These are phyloP conservation scores for Watsonalla binaria DNA, from an alignment of 2,888 invertebrate genomes.

Conservation along the genomic window DNA sequence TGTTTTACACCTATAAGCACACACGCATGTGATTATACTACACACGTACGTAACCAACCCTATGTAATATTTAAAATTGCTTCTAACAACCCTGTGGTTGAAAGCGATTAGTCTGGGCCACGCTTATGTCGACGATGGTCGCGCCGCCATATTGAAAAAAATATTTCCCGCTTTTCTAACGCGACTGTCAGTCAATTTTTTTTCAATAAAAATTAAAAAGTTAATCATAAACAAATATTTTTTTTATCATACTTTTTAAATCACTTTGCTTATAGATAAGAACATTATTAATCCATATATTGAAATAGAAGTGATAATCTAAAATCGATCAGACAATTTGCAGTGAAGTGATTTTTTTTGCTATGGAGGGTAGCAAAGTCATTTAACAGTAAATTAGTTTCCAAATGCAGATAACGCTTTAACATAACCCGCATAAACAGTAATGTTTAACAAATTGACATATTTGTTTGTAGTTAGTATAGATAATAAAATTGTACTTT, in stretches of 20 bases:
- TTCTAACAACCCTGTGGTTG: slow-evolving; percentile 28
- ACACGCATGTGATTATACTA: slow-evolving; percentile 14
- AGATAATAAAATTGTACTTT: too few relatives aligned
- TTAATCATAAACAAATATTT: too few relatives aligned
- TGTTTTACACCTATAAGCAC: background rate
- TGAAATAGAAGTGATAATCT: too few relatives aligned
- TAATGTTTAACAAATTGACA: background rate
- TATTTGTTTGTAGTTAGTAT: background rate
- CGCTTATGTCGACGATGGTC: slow-evolving; percentile 43
- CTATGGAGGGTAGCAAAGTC: background rate
- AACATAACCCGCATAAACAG: slow-evolving; percentile 11
- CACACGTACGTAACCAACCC: slow-evolving; percentile 17
- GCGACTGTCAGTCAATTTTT: background rate
- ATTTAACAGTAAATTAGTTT: background rate
- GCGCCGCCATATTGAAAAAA: slow-evolving; percentile 43
- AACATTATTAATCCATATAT: too few relatives aligned
- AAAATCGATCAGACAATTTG: background rate
- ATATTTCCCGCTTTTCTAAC: slow-evolving; percentile 43
- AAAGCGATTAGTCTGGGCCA: slow-evolving; percentile 51
- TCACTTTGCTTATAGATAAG: too few relatives aligned
- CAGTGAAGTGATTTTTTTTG: background rate
- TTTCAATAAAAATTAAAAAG: too few relatives aligned
- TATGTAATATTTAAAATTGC: slow-evolving; percentile 18
- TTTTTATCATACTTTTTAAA: too few relatives aligned
- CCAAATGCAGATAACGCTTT: background rate